phyloP scores from a whole-genome alignment of 2,113 vertebrate genomes.

The Lontra canadensis region DNA sequence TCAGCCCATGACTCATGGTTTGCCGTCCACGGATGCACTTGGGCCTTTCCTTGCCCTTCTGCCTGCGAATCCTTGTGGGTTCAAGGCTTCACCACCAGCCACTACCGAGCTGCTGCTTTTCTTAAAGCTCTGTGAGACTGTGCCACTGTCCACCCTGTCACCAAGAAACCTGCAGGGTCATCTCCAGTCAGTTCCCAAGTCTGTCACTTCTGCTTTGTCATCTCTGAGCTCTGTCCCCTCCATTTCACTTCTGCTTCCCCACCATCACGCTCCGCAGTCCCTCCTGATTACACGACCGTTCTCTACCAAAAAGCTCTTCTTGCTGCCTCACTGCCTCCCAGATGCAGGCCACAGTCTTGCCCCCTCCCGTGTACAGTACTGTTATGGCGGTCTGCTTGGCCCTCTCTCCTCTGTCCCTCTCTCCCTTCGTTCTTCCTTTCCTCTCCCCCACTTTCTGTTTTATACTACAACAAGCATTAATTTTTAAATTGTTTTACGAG shows the following conservation, averaged over 20 bases:
- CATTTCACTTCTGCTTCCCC: not conserved
- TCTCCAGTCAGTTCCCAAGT: not conserved
- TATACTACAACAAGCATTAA: not conserved
- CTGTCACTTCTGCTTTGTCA: not conserved
- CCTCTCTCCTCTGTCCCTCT: not conserved
- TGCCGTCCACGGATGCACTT: not conserved
- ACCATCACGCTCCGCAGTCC: not conserved
- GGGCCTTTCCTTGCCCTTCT: not conserved
- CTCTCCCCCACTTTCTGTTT: not conserved
- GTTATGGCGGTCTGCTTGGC: not conserved
- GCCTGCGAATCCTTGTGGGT: not conserved
- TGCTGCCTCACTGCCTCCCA: not conserved
- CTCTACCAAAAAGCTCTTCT: not conserved
- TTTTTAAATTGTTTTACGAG: not conserved
- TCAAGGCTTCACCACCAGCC: not conserved
- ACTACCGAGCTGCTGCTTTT: not conserved
- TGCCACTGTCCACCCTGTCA: not conserved
- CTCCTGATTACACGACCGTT: not conserved
- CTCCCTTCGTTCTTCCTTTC: not conserved
- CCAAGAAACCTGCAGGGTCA: not conserved
- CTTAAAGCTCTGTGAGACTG: not conserved
- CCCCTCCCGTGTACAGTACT: accelerated
- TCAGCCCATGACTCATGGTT: not conserved
- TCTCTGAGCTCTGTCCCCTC: not conserved
- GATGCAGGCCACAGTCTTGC: too few species aligned